Evolutionary conservation across 2,797 vertebrate species (phyloP).

Genomic region (Lophura swinhoii): DNA sequence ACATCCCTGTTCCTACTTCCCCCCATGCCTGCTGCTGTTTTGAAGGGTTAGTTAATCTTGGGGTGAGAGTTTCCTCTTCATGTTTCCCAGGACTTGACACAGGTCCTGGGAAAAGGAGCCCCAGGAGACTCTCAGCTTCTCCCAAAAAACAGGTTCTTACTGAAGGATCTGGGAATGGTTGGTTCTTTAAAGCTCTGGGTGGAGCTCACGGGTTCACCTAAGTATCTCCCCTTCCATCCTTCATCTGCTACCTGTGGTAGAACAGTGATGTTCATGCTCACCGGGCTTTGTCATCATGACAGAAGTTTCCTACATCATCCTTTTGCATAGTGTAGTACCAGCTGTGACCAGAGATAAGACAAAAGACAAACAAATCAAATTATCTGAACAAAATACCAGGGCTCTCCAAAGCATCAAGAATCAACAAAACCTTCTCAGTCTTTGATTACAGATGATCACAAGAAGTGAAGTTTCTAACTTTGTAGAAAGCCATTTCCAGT

Average conservation of each 20-base stretch:
- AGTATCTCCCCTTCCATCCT: neutral
- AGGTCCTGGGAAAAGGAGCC: neutral
- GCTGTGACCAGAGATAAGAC: neutral
- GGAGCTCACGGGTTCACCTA: neutral
- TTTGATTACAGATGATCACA: conserved; percentile 9
- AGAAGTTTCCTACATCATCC: neutral
- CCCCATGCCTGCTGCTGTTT: neutral
- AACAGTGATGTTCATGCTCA: neutral
- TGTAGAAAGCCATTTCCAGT: neutral
- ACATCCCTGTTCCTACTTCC: neutral
- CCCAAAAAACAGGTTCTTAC: neutral
- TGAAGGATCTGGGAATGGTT: neutral
- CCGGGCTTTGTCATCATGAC: neutral
- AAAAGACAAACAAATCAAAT: neutral
- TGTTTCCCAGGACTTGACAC: neutral
- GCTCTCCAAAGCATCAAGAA: neutral
- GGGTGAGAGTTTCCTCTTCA: neutral
- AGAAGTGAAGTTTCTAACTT: conserved; percentile 7
- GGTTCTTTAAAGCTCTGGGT: neutral
- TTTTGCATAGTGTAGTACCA: neutral
- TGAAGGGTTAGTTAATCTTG: neutral
- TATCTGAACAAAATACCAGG: neutral
- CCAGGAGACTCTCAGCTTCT: neutral
- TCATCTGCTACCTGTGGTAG: neutral
- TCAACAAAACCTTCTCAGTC: neutral